phyloP scores from a whole-genome alignment of 2,888 invertebrate species.

The Idaea aversata region DNA sequence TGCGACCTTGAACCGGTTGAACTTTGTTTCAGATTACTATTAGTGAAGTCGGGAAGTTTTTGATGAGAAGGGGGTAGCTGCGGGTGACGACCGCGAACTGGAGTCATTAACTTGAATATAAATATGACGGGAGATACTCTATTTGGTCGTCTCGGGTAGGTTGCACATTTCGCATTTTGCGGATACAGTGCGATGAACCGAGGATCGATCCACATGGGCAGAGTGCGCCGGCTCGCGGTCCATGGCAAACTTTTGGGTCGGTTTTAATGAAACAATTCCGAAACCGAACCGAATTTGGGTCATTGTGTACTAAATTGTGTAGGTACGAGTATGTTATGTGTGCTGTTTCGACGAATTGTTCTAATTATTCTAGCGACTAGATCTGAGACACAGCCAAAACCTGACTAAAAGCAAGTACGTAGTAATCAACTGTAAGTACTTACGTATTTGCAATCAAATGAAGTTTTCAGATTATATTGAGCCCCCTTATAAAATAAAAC shows the following conservation, averaged over 20 bases:
- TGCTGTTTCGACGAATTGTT: not conserved
- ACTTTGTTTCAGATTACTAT: conserved; percentile 80
- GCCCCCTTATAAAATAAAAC: conserved; percentile 10
- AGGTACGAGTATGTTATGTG: not conserved
- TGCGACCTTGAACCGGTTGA: conserved; percentile 79
- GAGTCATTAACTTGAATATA: conserved; percentile 52
- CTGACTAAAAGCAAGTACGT: conserved; percentile 7
- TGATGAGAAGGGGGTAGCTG: conserved; percentile 59
- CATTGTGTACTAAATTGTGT: conserved; percentile 49
- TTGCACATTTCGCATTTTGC: conserved; percentile 48
- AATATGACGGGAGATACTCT: conserved; percentile 53
- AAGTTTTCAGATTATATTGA: not conserved
- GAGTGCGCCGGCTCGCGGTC: conserved; percentile 49
- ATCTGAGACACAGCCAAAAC: not conserved
- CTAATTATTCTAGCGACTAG: not conserved
- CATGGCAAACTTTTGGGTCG: conserved; percentile 67
- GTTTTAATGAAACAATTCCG: conserved; percentile 73
- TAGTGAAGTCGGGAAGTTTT: conserved; percentile 73
- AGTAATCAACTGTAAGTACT: no score
- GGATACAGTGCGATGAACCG: conserved; percentile 63
- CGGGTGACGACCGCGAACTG: conserved; percentile 50
- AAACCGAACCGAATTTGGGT: conserved; percentile 64
- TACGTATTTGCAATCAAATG: no score
- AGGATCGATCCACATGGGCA: conserved; percentile 59
- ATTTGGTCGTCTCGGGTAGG: conserved; percentile 32